Evolutionary conservation across 2,888 invertebrate genomes (phyloP).

Genomic region (Copidosoma aretas): DNA sequence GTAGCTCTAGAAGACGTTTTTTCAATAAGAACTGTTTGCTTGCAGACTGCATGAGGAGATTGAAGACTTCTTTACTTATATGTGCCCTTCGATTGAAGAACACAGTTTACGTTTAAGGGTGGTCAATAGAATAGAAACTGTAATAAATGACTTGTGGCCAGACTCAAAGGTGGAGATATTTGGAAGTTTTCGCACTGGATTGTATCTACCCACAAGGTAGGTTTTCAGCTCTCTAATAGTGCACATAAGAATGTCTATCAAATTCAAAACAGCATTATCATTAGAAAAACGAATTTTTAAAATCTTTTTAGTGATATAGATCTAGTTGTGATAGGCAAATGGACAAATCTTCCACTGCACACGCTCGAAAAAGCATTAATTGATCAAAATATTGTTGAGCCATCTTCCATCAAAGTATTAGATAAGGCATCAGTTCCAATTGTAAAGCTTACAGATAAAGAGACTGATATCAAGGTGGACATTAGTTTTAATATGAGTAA

Average conservation of each 20-base stretch:
- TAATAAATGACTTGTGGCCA: constrained; percentile 89
- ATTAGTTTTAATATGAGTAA: constrained; percentile 99
- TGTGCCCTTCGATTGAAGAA: constrained; percentile 92
- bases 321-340: constrained; percentile 72
- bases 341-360: constrained; percentile 89
- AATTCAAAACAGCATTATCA: no score
- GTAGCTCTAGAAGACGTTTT: constrained; percentile 1
- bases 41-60: constrained; percentile 94
- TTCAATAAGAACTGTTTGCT: constrained; percentile 27
- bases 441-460: constrained; percentile 92
- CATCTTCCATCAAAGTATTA: constrained; percentile 90
- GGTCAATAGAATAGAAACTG: constrained; percentile 85
- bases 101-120: constrained; percentile 88
- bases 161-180: constrained; percentile 95
- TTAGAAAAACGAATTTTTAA: constrained; percentile 3
- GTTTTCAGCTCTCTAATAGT: constrained; percentile 9
- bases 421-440: constrained; percentile 99
- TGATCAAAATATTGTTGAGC: constrained; percentile 87
- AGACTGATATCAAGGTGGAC: constrained; percentile 85
- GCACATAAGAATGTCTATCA: no score
- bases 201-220: constrained; percentile 95
- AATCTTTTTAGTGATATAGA: constrained; percentile 72
- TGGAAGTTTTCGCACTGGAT: constrained; percentile 95
- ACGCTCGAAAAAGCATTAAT: constrained; percentile 90
- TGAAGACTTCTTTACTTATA: constrained; percentile 93